Evolutionary conservation across 2,797 vertebrate species (phyloP), one percentile per base, ranked within the genome.

Genomic region (Lagocephalus sceleratus): DNA sequence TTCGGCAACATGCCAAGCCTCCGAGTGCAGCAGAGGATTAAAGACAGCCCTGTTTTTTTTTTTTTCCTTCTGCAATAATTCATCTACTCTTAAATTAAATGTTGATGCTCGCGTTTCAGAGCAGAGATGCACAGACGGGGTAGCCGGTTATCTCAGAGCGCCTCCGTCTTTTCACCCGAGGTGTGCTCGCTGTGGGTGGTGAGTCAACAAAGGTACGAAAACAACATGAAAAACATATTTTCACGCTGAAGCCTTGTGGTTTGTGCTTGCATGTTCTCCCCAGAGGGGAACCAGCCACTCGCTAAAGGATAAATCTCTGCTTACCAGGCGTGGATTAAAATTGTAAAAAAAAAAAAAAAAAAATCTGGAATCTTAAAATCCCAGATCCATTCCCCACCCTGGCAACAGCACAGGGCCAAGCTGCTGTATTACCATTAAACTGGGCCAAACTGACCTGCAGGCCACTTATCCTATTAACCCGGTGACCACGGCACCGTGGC

Each of bases 391-490:
- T 68, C 64, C 53, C 32, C 60, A 55, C 54, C 64, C 73, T 55
- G 75, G 57, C 60, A 81, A 75, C 71, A 44, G 73, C 42, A 72
- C 45, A 72, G 66, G 76, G 65, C 66, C 72, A 5, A 79, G 68
- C 71, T 81, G 53, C 63, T 46, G 75, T 70, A 84, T 87, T 87
- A 84, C 84, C 79, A 85, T 87, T 70, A 79, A 84, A 85, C 69
- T 80, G 76, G 83, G 68, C 74, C 76, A 79, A 76, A 76, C 41
- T 89, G 84, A 88, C 79, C 82, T 53, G 54, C 63, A 68, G 82
- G 75, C 82, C 73, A 83, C 83, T 88, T 87, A 88, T 89, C 86
- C 77, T 72, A 87, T 87, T 89, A 88, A 84, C 83, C 86, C 75
- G 61, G 61, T 69, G 84, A 85, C 86, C 85, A 86, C 71, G 57